These are phyloP conservation scores for Poicephalus meyeri DNA, from an alignment of 2,113 vertebrate genomes.

Conservation along the genomic window DNA sequence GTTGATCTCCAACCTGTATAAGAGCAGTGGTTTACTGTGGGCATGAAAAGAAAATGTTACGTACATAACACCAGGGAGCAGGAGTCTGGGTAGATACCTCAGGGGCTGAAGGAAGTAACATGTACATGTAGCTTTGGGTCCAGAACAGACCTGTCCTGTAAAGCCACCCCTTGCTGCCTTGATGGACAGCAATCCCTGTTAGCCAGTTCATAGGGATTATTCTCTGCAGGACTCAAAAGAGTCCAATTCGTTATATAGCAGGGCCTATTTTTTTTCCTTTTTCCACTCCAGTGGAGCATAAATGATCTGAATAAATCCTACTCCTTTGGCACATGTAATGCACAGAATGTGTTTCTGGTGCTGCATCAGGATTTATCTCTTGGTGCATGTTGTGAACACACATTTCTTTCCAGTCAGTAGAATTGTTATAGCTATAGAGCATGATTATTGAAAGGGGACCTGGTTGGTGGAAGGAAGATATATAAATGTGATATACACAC, in stretches of 20 bases:
- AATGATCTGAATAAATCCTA: constrained; percentile 66
- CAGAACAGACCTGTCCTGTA: background rate
- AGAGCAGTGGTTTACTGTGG: no score
- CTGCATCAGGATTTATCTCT: constrained; percentile 68
- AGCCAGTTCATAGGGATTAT: background rate
- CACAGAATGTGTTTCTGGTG: constrained; percentile 20
- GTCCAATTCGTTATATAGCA: constrained; percentile 42
- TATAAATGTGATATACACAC: constrained; percentile 58
- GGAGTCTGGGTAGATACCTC: background rate
- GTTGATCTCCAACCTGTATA: no score
- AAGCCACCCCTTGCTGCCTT: background rate
- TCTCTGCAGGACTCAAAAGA: background rate
- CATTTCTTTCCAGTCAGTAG: constrained; percentile 65
- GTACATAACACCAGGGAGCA: no score
- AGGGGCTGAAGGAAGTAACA: background rate
- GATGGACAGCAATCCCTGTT: background rate
- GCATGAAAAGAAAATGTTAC: no score
- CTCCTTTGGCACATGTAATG: constrained; percentile 61
- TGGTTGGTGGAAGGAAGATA: constrained; percentile 47
- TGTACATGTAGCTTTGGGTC: background rate
- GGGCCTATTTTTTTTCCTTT: constrained; percentile 11
- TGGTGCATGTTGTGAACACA: constrained; percentile 53
- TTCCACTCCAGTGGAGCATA: constrained; percentile 65
- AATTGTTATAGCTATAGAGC: constrained; percentile 55
- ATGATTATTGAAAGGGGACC: constrained; percentile 55